These are phyloP conservation scores for pig (Sus scrofa) DNA, from an alignment of 2,113 vertebrate species.

Conservation along the genomic window DNA sequence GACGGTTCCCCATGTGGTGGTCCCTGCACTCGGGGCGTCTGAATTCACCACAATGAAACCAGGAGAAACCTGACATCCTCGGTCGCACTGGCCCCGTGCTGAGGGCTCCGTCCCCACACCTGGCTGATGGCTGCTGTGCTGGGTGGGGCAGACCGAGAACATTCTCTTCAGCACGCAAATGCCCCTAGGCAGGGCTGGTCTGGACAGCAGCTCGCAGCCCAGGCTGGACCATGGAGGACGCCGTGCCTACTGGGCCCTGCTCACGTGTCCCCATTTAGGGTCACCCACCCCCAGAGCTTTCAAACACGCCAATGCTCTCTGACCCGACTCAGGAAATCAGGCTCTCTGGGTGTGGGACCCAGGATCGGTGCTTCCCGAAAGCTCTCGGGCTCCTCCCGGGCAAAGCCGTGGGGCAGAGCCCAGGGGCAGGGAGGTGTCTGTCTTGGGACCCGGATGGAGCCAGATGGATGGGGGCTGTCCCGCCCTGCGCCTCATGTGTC, in stretches of 20 bases:
- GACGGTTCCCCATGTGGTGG: rapidly evolving
- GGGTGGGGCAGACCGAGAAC: not conserved
- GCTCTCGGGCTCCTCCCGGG: not conserved
- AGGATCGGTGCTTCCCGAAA: rapidly evolving
- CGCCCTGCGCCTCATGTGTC: not conserved
- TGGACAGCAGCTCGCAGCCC: not conserved
- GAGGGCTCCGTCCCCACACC: rapidly evolving
- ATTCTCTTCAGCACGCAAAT: rapidly evolving
- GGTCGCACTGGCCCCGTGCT: not conserved
- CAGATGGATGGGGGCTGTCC: rapidly evolving
- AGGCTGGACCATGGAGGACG: rapidly evolving
- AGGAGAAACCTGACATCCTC: not conserved
- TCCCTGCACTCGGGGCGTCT: too few relatives aligned
- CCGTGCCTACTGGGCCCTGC: too few relatives aligned
- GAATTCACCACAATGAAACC: not conserved
- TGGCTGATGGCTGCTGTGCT: rapidly evolving
- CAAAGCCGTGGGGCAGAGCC: rapidly evolving
- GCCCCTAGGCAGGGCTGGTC: rapidly evolving
- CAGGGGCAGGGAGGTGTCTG: not conserved
- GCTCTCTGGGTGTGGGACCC: rapidly evolving
- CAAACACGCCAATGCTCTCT: not conserved
- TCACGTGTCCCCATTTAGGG: rapidly evolving
- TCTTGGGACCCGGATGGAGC: not conserved
- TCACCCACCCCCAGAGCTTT: not conserved
- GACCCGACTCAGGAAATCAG: not conserved